phyloP scores from a whole-genome alignment of 1,140 invertebrate species.

The Aphaenogaster rudis region DNA sequence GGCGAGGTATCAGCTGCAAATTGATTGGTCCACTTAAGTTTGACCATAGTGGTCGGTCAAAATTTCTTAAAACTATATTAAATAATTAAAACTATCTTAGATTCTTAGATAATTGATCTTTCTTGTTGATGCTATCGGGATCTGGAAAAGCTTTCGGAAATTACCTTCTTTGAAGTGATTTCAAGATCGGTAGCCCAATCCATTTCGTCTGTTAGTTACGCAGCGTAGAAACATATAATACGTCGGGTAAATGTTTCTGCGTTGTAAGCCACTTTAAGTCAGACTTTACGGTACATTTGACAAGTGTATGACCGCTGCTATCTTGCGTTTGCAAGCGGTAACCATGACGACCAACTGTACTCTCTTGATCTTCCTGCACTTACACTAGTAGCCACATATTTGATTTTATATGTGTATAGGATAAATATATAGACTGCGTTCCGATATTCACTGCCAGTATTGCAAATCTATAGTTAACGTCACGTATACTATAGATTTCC shows the following conservation, averaged over 20 bases:
- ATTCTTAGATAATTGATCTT: neutral
- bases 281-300: slow-evolving; percentile 13
- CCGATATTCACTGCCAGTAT: too few species aligned
- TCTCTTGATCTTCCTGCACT: neutral
- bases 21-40: neutral
- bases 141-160: neutral
- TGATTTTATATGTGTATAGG: neutral
- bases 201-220: slow-evolving; percentile 78
- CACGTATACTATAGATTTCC: too few species aligned
- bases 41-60: neutral
- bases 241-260: neutral
- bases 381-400: neutral
- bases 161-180: slow-evolving; percentile 86
- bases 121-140: neutral
- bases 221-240: neutral
- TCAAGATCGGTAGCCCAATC: slow-evolving; percentile 87
- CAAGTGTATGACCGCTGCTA: neutral
- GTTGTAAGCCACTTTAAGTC: neutral
- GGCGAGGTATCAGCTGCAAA: slow-evolving; percentile 82
- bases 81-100: neutral
- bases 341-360: slow-evolving; percentile 79
- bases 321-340: slow-evolving; percentile 80
- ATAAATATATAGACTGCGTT: neutral
- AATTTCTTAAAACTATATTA: neutral
- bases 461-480: too few species aligned